Conservation (phyloP, 2,888 invertebrate genomes). For the Drosophila nr. perissopoda region DNA sequence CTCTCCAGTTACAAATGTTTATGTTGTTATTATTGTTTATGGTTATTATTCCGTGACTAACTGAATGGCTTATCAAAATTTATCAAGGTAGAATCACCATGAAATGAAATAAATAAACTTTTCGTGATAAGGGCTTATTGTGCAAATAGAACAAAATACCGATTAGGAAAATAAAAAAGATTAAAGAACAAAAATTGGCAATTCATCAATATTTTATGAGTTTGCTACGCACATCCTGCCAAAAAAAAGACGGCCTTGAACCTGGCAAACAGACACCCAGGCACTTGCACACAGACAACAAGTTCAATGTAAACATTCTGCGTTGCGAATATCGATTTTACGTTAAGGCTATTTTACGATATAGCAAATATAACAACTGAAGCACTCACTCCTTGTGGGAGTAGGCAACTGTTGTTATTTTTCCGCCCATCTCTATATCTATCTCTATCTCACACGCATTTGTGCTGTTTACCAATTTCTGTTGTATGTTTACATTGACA, state of each 20-base stretch:
- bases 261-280: not conserved
- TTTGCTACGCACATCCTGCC: not conserved
- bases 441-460: conserved; percentile 3
- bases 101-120: conserved; percentile 10
- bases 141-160: not conserved
- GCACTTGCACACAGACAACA: not conserved
- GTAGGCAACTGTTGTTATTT: not conserved
- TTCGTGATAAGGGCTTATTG: not conserved
- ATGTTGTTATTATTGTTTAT: too few species aligned
- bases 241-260: conserved; percentile 28
- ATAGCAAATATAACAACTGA: not conserved
- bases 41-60: not conserved
- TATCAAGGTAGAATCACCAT: conserved; percentile 25
- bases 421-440: not conserved
- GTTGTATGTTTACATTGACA: conserved; percentile 38
- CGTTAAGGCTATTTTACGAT: conserved; percentile 1
- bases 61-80: conserved; percentile 4
- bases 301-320: conserved; percentile 8
- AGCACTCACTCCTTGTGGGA: conserved; percentile 9
- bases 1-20: conserved; percentile 4
- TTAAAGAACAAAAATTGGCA: not conserved
- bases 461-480: conserved; percentile 17
- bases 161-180: conserved; percentile 4
- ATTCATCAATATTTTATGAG: not conserved
- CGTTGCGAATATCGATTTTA: conserved; percentile 40